Evolutionary conservation across 2,113 vertebrate species (phyloP).

Genomic region (Rhynchopsitta pachyrhyncha): DNA sequence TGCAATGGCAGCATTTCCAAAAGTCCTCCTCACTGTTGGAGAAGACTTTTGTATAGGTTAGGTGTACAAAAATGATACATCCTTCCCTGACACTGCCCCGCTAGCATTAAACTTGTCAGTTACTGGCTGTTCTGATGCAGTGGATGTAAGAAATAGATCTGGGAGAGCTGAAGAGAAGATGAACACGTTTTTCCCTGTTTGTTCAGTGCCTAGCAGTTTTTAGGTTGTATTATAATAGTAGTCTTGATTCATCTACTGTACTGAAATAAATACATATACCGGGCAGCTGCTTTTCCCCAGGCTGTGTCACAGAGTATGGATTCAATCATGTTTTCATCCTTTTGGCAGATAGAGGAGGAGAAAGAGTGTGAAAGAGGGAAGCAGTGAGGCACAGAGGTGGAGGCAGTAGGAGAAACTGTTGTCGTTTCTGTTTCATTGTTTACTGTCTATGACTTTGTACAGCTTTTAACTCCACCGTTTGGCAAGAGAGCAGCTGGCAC

Average conservation of each 20-base stretch:
- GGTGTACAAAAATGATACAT: neutral
- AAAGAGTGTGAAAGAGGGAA: neutral
- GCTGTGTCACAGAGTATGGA: neutral
- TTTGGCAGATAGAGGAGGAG: neutral
- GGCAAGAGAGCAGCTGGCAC: constrained; percentile 58
- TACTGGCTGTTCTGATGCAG: neutral
- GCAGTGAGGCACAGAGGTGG: neutral
- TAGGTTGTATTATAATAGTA: neutral
- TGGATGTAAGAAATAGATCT: neutral
- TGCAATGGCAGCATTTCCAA: neutral
- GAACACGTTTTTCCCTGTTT: neutral
- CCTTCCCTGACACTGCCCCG: neutral
- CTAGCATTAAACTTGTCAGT: neutral
- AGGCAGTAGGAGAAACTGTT: constrained; percentile 26
- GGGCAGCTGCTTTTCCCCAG: constrained; percentile 18
- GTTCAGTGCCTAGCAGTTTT: neutral
- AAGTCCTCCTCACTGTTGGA: neutral
- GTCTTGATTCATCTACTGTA: neutral
- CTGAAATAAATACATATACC: neutral
- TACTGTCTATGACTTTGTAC: constrained; percentile 45
- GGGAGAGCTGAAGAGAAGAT: neutral
- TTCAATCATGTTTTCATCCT: constrained; percentile 20
- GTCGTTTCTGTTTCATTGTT: constrained; percentile 54
- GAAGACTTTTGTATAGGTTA: neutral
- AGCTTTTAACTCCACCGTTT: constrained; percentile 60